Evolutionary conservation across 30 jellyfish, hydroid and myxozoan species (phyloP).

Genomic region (Hydractinia symbiolongicarpus): DNA sequence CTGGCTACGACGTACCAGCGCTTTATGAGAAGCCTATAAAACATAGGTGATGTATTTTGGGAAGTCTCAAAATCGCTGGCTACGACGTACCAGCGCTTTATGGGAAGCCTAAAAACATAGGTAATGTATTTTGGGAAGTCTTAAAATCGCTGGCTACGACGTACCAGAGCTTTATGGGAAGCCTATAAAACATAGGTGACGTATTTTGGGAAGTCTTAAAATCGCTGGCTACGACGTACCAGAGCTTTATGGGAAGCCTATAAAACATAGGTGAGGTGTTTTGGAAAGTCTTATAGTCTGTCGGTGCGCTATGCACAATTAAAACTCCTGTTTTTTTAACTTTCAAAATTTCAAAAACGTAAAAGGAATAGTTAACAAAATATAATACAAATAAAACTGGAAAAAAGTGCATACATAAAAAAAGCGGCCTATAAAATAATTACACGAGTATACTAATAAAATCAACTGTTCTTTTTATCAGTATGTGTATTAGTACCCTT

Average conservation of each 20-base stretch:
- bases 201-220: conserved; percentile 50
- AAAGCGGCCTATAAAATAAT: too few species aligned
- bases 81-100: conserved; percentile 63
- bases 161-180: conserved; percentile 51
- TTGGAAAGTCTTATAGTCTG: conserved; percentile 54
- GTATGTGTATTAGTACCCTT: too few species aligned
- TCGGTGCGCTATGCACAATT: conserved; percentile 45
- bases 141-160: conserved; percentile 68
- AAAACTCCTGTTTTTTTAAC: too few species aligned
- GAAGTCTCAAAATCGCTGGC: conserved; percentile 56
- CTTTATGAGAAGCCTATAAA: conserved; percentile 52
- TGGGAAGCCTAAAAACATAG: conserved; percentile 38
- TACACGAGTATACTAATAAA: too few species aligned
- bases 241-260: conserved; percentile 61
- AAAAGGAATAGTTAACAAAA: too few species aligned
- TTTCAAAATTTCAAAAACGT: too few species aligned
- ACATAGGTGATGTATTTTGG: conserved; percentile 24
- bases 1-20: conserved; percentile 54
- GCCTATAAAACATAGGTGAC: conserved; percentile 18
- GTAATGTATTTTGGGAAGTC: conserved; percentile 36
- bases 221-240: conserved; percentile 60
- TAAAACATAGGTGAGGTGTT: conserved; percentile 14
- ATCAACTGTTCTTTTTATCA: too few species aligned
- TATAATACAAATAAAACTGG: too few species aligned
- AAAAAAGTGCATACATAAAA: too few species aligned